Evolutionary conservation across 2,113 vertebrate species (phyloP).

Genomic region (Podarcis muralis): DNA sequence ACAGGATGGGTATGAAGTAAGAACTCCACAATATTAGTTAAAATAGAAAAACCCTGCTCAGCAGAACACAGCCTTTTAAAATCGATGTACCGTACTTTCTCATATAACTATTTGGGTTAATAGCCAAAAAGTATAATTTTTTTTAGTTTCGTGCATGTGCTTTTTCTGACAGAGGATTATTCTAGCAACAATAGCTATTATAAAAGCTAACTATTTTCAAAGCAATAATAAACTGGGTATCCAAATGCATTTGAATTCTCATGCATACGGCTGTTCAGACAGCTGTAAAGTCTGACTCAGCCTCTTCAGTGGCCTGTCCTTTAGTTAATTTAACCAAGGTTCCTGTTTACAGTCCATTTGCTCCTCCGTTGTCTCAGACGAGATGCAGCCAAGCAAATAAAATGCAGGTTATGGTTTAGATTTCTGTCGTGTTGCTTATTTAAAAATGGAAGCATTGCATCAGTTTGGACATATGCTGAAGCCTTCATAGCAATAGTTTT

Average conservation of each 20-base stretch:
- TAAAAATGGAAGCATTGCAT: background rate
- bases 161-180: constrained; percentile 5
- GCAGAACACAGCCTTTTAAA: constrained; percentile 13
- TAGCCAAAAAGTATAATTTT: background rate
- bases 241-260: too few relatives aligned
- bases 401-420: background rate
- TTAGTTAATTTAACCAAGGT: too few relatives aligned
- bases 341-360: too few relatives aligned
- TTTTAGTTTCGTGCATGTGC: background rate
- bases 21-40: constrained; percentile 17
- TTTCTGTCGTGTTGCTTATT: background rate
- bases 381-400: background rate
- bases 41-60: constrained; percentile 17
- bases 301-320: too few relatives aligned
- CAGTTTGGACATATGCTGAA: background rate
- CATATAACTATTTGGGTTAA: constrained; percentile 20
- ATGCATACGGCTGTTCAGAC: too few relatives aligned
- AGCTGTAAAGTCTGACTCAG: too few relatives aligned
- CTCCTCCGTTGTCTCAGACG: too few relatives aligned
- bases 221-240: background rate
- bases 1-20: constrained; percentile 22
- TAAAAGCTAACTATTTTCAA: background rate
- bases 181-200: background rate
- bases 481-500: background rate
- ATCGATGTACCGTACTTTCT: background rate